A percentile compares a stretch with the other conserved stretches of the same genome.
Evolutionary conservation across 2,113 vertebrate genomes (phyloP).

Genomic region (Pogonocichla stellata): DNA sequence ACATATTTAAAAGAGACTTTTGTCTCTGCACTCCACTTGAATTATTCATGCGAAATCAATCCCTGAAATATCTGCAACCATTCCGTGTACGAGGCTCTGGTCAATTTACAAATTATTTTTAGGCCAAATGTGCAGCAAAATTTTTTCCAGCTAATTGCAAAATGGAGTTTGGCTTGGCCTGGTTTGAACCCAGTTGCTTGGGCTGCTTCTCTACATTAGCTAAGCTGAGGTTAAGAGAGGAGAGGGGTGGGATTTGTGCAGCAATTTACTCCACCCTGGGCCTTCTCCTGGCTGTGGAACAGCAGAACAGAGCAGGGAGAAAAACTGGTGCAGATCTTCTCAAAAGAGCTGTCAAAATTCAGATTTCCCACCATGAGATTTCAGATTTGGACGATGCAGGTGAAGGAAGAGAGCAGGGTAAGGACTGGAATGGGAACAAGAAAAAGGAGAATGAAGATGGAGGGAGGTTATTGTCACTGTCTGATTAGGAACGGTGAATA

Average conservation of each 20-base stretch:
- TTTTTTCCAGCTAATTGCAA: constrained; percentile 39
- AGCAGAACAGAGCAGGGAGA: not conserved
- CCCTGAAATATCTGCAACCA: constrained; percentile 56
- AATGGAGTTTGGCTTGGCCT: constrained; percentile 11
- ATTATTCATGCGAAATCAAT: constrained; percentile 64
- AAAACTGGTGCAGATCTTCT: not conserved
- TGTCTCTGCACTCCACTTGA: constrained; percentile 22
- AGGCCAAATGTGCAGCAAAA: constrained; percentile 44
- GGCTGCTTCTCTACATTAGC: not conserved
- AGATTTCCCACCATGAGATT: not conserved
- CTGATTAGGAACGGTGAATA: too few relatives aligned
- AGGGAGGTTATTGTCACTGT: not conserved
- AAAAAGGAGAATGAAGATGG: not conserved
- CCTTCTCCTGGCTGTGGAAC: not conserved
- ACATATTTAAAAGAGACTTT: constrained; percentile 15
- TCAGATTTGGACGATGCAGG: not conserved
- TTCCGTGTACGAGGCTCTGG: not conserved
- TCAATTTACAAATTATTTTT: constrained; percentile 66
- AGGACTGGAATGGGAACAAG: not conserved
- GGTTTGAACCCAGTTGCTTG: not conserved
- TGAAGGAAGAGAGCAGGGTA: not conserved
- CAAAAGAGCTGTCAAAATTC: not conserved
- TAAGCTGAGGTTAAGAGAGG: not conserved
- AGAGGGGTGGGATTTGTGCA: not conserved
- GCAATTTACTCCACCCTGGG: not conserved